phyloP scores from a whole-genome alignment of 2,113 vertebrate genomes.

The Zosterops borbonicus region DNA sequence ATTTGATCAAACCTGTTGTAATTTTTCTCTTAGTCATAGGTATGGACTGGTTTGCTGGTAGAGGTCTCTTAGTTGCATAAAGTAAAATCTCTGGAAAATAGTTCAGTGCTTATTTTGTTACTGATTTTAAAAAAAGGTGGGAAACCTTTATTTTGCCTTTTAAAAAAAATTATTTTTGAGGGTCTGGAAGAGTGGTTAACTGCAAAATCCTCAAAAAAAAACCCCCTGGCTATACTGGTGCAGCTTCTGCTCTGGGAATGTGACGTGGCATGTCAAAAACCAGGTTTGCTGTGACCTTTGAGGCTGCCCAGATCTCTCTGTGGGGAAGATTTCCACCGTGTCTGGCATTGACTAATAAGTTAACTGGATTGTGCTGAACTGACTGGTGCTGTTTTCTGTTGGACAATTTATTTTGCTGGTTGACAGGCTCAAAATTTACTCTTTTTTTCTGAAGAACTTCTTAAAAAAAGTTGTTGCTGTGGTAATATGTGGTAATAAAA shows the following conservation, averaged over 20 bases:
- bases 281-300: conserved; percentile 1
- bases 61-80: not conserved
- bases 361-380: not conserved
- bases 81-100: not conserved
- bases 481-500: not conserved
- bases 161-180: not conserved
- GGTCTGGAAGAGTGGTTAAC: not conserved
- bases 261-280: not conserved
- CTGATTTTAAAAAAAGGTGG: not conserved
- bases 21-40: not conserved
- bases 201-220: not conserved
- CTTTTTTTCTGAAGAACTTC: not conserved
- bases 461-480: not conserved
- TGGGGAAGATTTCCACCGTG: not conserved
- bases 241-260: not conserved
- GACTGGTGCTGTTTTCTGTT: not conserved
- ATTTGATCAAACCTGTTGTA: not conserved
- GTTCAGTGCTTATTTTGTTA: not conserved
- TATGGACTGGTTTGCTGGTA: not conserved
- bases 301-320: not conserved
- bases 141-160: not conserved
- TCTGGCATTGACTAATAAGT: not conserved
- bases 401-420: not conserved
- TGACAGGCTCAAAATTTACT: not conserved
- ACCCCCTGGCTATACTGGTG: not conserved